A percentile compares a stretch with the other conserved stretches of the same genome.
Conservation (phyloP, 2,888 invertebrate species). For the Prenolepis imparis region DNA sequence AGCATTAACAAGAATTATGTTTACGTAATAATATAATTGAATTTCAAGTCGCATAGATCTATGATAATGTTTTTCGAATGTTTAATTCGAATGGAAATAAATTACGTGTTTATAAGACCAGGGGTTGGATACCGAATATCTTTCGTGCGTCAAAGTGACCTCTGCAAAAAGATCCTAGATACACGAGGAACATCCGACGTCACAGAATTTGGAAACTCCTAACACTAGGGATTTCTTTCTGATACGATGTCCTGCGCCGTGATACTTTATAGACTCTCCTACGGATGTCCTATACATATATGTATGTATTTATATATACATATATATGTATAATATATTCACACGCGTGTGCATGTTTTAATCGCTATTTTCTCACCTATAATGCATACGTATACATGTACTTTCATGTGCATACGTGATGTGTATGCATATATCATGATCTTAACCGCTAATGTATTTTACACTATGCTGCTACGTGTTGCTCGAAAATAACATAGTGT, state of each 20-base stretch:
- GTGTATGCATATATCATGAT: neutral
- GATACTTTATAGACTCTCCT: constrained; percentile 69
- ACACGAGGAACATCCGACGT: constrained; percentile 72
- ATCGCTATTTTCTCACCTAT: constrained; percentile 68
- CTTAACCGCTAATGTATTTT: constrained; percentile 44
- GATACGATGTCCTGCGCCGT: constrained; percentile 64
- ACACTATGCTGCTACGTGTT: constrained; percentile 42
- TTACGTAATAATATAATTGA: neutral
- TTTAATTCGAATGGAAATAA: no score
- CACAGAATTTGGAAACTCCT: constrained; percentile 70
- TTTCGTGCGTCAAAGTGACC: constrained; percentile 14
- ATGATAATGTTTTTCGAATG: neutral
- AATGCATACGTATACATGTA: constrained; percentile 66
- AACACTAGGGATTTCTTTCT: constrained; percentile 73
- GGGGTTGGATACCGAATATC: neutral
- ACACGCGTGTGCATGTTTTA: constrained; percentile 29
- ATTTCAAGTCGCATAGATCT: neutral
- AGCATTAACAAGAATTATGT: neutral
- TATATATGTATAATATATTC: constrained; percentile 49
- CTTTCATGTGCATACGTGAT: neutral
- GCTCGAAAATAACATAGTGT: constrained; percentile 54
- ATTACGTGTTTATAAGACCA: neutral
- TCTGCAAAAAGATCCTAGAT: constrained; percentile 14
- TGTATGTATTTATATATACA: constrained; percentile 47
- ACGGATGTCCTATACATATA: constrained; percentile 66